phyloP scores from a whole-genome alignment of 2,888 invertebrate genomes.

The Caenorhabditis zanzibari region DNA sequence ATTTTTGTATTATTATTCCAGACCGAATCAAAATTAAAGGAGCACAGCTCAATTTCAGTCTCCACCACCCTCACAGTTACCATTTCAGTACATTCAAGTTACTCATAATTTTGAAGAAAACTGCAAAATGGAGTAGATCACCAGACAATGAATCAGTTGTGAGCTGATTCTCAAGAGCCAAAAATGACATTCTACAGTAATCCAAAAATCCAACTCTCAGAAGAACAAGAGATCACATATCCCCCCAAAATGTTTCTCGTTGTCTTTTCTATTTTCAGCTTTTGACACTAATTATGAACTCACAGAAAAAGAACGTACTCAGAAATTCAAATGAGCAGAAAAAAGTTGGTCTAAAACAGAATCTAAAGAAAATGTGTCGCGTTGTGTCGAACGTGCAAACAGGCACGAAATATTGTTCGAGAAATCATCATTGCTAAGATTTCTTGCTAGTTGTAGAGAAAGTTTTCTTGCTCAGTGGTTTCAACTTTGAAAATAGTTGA shows the following conservation, averaged over 20 bases:
- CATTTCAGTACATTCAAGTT: background rate
- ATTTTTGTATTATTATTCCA: conserved; percentile 2
- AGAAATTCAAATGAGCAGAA: conserved; percentile 37
- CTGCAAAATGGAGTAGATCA: background rate
- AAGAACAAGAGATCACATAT: conserved; percentile 12
- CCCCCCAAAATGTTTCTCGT: conserved; percentile 4
- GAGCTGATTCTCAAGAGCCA: too few species aligned
- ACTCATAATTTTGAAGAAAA: conserved; percentile 20
- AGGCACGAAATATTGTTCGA: background rate
- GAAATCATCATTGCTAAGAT: background rate
- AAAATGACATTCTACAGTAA: conserved; percentile 2
- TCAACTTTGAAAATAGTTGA: too few species aligned
- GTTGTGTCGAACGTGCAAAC: conserved; percentile 14
- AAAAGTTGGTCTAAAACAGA: conserved; percentile 21
- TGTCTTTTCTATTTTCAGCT: conserved; percentile 23
- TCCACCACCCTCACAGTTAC: background rate
- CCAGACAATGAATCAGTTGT: background rate
- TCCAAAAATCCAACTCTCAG: background rate
- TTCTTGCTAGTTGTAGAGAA: background rate
- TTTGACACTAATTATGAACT: conserved; percentile 36
- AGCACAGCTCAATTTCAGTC: conserved; percentile 24
- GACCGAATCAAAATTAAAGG: conserved; percentile 20
- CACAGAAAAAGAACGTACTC: conserved; percentile 26
- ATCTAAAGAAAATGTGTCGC: background rate
- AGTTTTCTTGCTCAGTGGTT: background rate